phyloP scores from a whole-genome alignment of 2,113 vertebrate genomes.

The Phainopepla nitens region DNA sequence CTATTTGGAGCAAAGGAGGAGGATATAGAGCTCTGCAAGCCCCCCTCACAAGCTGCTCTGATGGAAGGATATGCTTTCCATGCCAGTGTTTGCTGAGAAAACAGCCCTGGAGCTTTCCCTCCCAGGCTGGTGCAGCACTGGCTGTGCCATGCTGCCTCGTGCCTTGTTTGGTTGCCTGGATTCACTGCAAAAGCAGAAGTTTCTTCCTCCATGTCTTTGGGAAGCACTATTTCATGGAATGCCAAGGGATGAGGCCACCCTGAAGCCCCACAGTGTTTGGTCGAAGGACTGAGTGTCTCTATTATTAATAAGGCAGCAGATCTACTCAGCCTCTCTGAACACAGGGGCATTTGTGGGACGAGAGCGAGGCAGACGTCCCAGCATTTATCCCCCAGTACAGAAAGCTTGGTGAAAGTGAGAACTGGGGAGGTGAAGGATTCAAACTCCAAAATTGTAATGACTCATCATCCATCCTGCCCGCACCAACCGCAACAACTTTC shows the following conservation, averaged over 20 bases:
- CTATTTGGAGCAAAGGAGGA: neutral
- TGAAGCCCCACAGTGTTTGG: neutral
- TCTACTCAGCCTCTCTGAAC: neutral
- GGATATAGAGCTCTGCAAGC: neutral
- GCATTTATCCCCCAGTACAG: fast-evolving
- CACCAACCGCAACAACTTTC: neutral
- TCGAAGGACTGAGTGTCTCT: neutral
- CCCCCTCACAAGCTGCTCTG: neutral
- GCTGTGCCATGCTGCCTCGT: fast-evolving
- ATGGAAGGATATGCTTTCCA: neutral
- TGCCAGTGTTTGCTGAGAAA: neutral
- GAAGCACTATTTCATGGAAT: neutral
- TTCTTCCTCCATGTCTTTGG: neutral
- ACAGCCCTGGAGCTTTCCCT: neutral
- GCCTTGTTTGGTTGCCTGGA: neutral
- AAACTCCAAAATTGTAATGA: neutral
- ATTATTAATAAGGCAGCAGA: neutral
- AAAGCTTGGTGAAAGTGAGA: neutral
- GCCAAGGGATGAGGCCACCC: neutral
- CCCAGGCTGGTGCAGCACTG: neutral
- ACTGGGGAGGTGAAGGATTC: neutral
- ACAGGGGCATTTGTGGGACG: fast-evolving
- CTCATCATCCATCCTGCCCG: neutral
- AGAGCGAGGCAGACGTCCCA: neutral
- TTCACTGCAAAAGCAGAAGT: neutral